Evolutionary conservation across 2,888 invertebrate genomes (phyloP).

Genomic region (Asteroscopus sphinx): DNA sequence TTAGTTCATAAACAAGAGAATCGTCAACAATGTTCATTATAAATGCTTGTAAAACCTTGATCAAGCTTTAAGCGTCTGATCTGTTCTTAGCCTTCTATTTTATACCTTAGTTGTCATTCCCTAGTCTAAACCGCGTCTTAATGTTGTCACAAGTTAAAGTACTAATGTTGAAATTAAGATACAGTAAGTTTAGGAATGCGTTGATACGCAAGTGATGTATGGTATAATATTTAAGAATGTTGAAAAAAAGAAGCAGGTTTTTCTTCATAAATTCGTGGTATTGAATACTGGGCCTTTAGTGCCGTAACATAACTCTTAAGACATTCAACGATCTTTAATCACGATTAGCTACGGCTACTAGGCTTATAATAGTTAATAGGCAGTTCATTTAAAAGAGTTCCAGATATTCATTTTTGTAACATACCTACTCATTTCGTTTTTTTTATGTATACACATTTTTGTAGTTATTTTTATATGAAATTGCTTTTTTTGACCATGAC

Average conservation of each 20-base stretch:
- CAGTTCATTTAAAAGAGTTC: conserved; percentile 1
- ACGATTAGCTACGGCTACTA: conserved; percentile 16
- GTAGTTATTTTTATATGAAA: conserved; percentile 5
- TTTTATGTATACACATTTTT: conserved; percentile 7
- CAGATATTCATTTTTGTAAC: too few relatives aligned
- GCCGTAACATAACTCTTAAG: conserved; percentile 28
- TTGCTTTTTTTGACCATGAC: conserved; percentile 12
- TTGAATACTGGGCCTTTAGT: conserved; percentile 46
- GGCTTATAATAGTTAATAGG: conserved; percentile 2
- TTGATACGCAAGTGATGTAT: conserved; percentile 44
- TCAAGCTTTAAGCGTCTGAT: conserved; percentile 52
- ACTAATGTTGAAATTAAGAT: conserved; percentile 45
- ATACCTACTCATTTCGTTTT: conserved; percentile 8
- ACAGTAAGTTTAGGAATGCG: conserved; percentile 35
- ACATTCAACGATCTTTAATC: conserved; percentile 21
- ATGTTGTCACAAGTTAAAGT: conserved; percentile 48
- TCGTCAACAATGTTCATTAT: conserved; percentile 38
- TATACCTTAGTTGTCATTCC: conserved; percentile 45
- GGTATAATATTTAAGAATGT: conserved; percentile 35
- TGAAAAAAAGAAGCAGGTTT: conserved; percentile 23
- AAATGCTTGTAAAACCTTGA: conserved; percentile 48
- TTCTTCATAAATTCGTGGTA: conserved; percentile 34
- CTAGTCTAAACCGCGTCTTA: conserved; percentile 57
- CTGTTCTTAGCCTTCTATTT: conserved; percentile 51
- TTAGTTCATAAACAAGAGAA: too few relatives aligned